Percentiles rank a stretch among this genome's conserved stretches.
These are phyloP conservation scores for Drosophila nigrodunni DNA, from an alignment of 1,140 invertebrate genomes.

Conservation along the genomic window DNA sequence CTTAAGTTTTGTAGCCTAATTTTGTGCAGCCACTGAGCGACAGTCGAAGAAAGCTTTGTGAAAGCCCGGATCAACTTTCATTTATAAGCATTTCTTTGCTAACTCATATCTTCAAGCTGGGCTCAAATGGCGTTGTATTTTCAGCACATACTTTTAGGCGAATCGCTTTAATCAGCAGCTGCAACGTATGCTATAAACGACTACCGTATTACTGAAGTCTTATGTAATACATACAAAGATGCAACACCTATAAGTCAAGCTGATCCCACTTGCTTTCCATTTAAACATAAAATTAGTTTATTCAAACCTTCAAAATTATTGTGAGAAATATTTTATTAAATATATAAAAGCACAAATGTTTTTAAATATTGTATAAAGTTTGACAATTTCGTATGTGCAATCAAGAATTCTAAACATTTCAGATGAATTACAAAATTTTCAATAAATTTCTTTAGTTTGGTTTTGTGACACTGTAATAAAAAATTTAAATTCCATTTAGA, in stretches of 20 bases:
- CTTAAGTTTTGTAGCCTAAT: slow-evolving; percentile 21
- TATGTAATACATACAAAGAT: background rate
- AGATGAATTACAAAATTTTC: too few species aligned
- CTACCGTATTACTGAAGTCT: background rate
- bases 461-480: background rate
- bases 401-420: too few species aligned
- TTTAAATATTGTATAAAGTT: too few species aligned
- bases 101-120: slow-evolving; percentile 26
- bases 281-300: background rate
- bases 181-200: slow-evolving; percentile 17
- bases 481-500: slow-evolving; percentile 1
- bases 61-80: slow-evolving; percentile 7
- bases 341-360: too few species aligned
- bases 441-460: background rate
- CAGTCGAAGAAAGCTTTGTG: slow-evolving; percentile 13
- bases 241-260: background rate
- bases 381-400: too few species aligned
- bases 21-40: background rate
- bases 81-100: background rate
- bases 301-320: background rate
- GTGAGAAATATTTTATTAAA: background rate
- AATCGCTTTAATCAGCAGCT: background rate
- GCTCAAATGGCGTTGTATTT: background rate
- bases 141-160: background rate
- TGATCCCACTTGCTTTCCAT: background rate